Percentiles rank a stretch among this genome's conserved stretches.
Evolutionary conservation across 2,797 vertebrate species (phyloP).

Genomic region (Amblyopsis hoosieri): DNA sequence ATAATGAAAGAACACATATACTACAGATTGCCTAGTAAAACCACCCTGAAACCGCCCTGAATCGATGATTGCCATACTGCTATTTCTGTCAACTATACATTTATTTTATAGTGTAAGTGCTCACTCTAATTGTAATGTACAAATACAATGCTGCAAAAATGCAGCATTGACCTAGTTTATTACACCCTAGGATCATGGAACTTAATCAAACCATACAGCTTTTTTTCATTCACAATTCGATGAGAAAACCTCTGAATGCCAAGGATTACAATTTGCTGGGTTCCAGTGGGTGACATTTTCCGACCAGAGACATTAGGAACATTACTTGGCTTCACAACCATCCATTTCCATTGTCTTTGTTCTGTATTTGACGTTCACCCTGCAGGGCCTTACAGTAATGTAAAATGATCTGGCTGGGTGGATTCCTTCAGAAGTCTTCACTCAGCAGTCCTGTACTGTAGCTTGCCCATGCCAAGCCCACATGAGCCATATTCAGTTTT

Average conservation of each 20-base stretch:
- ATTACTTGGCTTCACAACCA: conserved; percentile 33
- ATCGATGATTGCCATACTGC: too few species aligned
- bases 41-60: too few species aligned
- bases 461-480: conserved; percentile 65
- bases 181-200: too few species aligned
- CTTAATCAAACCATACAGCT: too few species aligned
- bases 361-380: conserved; percentile 26
- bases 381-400: conserved; percentile 38
- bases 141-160: too few species aligned
- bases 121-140: too few species aligned
- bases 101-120: too few species aligned
- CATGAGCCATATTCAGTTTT: conserved; percentile 64
- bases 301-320: conserved; percentile 40
- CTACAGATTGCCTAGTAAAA: background rate
- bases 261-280: conserved; percentile 36
- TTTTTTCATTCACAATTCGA: background rate
- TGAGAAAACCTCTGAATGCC: conserved; percentile 17
- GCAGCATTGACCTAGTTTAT: too few species aligned
- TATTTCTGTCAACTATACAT: too few species aligned
- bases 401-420: conserved; percentile 61
- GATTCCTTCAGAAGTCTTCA: conserved; percentile 68
- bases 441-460: conserved; percentile 65
- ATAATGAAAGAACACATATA: background rate
- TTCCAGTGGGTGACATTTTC: conserved; percentile 53
- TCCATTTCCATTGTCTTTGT: conserved; percentile 47